Conservation (phyloP, 30 jellyfish, hydroid and myxozoan genomes). For the Cassiopea andromeda region DNA sequence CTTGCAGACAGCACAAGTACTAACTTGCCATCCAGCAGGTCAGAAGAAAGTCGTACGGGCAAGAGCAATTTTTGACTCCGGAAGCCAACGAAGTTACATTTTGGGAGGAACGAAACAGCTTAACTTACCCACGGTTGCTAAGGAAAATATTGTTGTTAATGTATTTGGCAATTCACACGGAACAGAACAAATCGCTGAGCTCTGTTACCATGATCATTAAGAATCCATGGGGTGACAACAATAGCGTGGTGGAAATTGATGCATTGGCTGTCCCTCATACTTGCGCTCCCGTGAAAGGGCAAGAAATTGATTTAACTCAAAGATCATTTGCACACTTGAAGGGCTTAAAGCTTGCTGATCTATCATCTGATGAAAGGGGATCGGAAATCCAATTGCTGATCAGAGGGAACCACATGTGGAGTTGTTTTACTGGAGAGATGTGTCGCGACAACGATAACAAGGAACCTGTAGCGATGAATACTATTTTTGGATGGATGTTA, state of each 20-base stretch:
- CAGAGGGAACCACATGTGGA: not conserved
- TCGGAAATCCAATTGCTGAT: not conserved
- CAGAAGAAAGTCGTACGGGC: not conserved
- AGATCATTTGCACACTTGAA: no score
- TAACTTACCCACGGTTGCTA: not conserved
- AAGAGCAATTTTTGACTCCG: conserved; percentile 12
- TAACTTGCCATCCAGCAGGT: not conserved
- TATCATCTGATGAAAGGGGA: no score
- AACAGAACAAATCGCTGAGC: not conserved
- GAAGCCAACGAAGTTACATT: conserved; percentile 13
- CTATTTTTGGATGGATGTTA: not conserved
- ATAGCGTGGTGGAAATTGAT: not conserved
- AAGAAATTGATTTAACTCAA: no score
- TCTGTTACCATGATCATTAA: not conserved
- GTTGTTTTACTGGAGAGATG: not conserved
- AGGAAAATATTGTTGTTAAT: not conserved
- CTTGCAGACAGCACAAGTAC: not conserved
- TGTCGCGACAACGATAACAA: not conserved
- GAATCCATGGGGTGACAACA: not conserved
- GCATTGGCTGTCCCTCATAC: not conserved
- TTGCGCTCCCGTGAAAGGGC: conserved; percentile 9
- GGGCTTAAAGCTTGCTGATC: no score
- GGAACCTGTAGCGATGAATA: not conserved
- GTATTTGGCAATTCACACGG: not conserved
- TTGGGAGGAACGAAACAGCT: not conserved